Conservation (phyloP, 2,888 invertebrate species). For the Patella depressa region DNA sequence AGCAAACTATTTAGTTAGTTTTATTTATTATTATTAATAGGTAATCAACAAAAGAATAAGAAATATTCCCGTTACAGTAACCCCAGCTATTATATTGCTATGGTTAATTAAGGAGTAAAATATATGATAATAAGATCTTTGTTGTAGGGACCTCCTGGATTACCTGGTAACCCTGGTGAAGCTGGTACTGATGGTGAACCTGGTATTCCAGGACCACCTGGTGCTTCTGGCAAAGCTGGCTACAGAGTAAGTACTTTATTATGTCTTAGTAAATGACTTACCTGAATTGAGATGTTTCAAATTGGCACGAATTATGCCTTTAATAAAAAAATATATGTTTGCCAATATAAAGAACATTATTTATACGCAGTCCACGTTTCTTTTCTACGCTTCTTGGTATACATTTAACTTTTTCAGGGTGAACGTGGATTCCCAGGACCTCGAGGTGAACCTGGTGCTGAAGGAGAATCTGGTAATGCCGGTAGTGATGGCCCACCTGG, state of each 20-base stretch:
- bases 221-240: conserved; percentile 53
- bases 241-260: conserved; percentile 36
- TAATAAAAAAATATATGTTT: background rate
- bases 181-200: conserved; percentile 56
- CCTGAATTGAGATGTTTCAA: too few species aligned
- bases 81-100: background rate
- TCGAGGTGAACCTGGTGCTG: conserved; percentile 52
- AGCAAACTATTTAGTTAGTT: too few species aligned
- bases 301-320: background rate
- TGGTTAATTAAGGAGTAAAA: background rate
- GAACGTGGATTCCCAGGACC: conserved; percentile 60
- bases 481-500: conserved; percentile 55
- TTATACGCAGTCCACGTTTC: background rate
- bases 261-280: too few species aligned
- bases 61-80: too few species aligned
- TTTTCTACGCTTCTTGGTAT: too few species aligned
- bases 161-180: conserved; percentile 74
- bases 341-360: background rate
- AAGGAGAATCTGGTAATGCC: conserved; percentile 48
- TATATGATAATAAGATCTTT: background rate
- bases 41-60: too few species aligned
- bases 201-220: conserved; percentile 60
- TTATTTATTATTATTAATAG: too few species aligned
- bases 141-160: conserved; percentile 67
- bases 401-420: conserved; percentile 40